Evolutionary conservation across 37 sponge, comb jelly and placozoan genomes (phyloP), one percentile per base, ranked within the genome.

Genomic region (Crambe crambe): DNA sequence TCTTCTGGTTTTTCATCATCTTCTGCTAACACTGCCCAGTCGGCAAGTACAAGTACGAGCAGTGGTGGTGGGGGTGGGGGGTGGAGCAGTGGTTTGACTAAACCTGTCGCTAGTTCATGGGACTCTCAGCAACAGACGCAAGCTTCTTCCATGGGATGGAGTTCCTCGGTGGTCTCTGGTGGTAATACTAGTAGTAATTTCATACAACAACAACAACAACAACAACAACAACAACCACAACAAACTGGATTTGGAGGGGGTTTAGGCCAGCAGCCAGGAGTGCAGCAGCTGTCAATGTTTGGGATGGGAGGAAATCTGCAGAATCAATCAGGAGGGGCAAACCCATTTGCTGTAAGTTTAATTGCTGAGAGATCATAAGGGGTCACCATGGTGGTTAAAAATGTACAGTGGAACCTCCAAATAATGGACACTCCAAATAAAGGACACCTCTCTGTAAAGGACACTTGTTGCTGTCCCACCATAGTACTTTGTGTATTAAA

Each of bases 201-300:
- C 5, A 31, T 2, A 1, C 26, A n/a, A 67, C 68, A 67, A 34
- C 68, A 79, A 3, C 74, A 74, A 58, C 74, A 74, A 74, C 72
- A 3, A 41, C 72, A 71, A 34, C 44, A 71, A 2, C 47, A 41
- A 20, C 44, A 5, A 3, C n/a, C n/a, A n/a, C 70, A 69, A 4
- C 70, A 69, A 32, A 22, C 38, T 30, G 39, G 40, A 15, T 31
- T 30, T 21, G 40, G 25, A 9, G 78, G 77, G 15, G 64, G 64
- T 21, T 47, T 47, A 15, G 64, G 77, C 25, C 63, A 62, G 63
- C 63, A 23, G 25, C 63, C 44, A 32, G 21, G 35, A 22, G 2
- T 47, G 56, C 74, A 77, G 60, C 78, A 77, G 42, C 2, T n/a
- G 15, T 27, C 64, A 58, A 36, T 29, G 37, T 72, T 44, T 58